These are phyloP conservation scores for Muscina levida DNA, from an alignment of 2,888 invertebrate species.

Conservation along the genomic window DNA sequence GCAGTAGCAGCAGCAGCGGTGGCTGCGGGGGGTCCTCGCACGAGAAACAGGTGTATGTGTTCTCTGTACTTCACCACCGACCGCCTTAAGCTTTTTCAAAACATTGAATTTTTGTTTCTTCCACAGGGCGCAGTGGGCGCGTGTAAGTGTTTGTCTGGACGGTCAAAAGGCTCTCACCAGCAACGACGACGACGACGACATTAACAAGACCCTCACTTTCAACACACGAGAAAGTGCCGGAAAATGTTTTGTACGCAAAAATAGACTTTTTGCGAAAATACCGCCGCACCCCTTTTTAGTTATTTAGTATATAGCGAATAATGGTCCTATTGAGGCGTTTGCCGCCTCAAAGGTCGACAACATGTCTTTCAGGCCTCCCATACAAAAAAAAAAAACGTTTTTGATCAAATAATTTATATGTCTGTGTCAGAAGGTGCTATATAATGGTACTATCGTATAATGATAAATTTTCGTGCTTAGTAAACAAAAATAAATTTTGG, in stretches of 20 bases:
- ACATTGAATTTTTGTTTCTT: not conserved
- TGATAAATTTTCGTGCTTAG: too few species aligned
- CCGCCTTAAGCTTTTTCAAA: not conserved
- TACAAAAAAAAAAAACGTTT: not conserved
- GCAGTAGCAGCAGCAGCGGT: not conserved
- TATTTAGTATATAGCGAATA: not conserved
- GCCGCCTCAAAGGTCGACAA: slow-evolving; percentile 26
- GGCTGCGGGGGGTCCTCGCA: not conserved
- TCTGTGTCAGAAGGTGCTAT: too few species aligned
- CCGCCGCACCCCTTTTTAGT: not conserved
- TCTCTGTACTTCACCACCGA: not conserved
- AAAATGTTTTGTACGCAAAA: not conserved
- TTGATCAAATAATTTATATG: slow-evolving; percentile 7
- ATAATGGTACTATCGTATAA: too few species aligned
- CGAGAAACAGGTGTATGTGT: slow-evolving; percentile 39
- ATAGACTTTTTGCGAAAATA: not conserved
- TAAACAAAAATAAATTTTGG: too few species aligned
- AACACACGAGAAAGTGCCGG: slow-evolving; percentile 9
- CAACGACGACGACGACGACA: not conserved
- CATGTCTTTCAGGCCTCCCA: slow-evolving; percentile 1
- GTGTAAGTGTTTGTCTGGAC: slow-evolving; percentile 12
- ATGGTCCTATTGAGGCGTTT: not conserved
- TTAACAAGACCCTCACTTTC: slow-evolving; percentile 12
- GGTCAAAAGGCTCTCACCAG: not conserved
- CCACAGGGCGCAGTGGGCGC: not conserved